Percentiles rank a stretch among this genome's conserved stretches.
Evolutionary conservation across 2,797 vertebrate genomes (phyloP).

Genomic region (Anniella stebbinsi): DNA sequence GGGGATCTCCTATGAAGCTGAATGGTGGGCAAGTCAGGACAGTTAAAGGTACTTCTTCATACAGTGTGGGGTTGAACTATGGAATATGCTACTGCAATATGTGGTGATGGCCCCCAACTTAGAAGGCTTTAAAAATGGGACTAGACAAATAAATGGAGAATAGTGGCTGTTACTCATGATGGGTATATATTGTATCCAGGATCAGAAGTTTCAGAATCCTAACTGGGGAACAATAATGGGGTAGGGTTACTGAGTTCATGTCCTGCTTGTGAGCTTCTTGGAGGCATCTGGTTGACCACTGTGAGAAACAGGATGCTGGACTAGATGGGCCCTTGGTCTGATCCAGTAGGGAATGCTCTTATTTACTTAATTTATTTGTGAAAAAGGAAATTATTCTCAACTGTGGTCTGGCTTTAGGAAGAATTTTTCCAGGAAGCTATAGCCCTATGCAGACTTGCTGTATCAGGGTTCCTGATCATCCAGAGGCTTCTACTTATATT

Average conservation of each 20-base stretch:
- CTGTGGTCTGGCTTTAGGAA: not conserved
- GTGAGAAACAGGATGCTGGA: not conserved
- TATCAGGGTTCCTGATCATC: too few relatives aligned
- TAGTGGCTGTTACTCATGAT: not conserved
- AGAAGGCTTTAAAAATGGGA: not conserved
- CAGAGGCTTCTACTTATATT: too few relatives aligned
- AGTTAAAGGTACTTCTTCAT: not conserved
- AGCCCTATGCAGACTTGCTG: not conserved
- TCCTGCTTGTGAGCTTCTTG: not conserved
- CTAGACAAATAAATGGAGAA: not conserved
- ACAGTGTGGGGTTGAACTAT: not conserved
- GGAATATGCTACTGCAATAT: not conserved
- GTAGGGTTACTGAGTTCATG: not conserved
- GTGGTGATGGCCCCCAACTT: not conserved
- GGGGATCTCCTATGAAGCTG: not conserved
- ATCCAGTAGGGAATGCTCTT: too few relatives aligned
- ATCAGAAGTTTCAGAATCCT: not conserved
- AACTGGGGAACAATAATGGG: not conserved
- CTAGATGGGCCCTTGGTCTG: not conserved
- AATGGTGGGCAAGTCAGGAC: not conserved
- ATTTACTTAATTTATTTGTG: not conserved
- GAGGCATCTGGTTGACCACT: not conserved
- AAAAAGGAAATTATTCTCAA: not conserved
- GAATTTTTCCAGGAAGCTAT: not conserved
- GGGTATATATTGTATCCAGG: not conserved